A percentile compares a stretch with the other conserved stretches of the same genome.
Conservation (phyloP, 2,888 invertebrate genomes). For the Drosophila nr. medialis region DNA sequence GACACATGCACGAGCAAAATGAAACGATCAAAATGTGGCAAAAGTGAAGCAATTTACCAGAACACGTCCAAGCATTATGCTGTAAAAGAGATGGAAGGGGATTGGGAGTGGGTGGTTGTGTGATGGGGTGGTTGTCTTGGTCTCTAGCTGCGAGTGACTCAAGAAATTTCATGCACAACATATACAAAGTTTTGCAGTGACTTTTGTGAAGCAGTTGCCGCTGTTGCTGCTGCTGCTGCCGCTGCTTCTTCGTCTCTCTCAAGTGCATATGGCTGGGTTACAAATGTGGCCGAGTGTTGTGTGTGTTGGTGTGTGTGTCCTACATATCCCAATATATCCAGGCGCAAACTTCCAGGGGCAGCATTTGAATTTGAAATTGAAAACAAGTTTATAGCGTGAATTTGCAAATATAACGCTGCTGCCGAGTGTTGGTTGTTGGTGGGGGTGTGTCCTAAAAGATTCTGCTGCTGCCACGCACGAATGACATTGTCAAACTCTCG, state of each 20-base stretch:
- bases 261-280: slow-evolving; percentile 52
- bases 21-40: slow-evolving; percentile 64
- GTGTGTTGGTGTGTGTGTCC: slow-evolving; percentile 9
- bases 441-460: slow-evolving; percentile 10
- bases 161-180: slow-evolving; percentile 46
- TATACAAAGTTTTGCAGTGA: slow-evolving; percentile 41
- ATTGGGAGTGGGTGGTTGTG: too few relatives aligned
- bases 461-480: slow-evolving; percentile 54
- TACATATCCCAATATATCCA: slow-evolving; percentile 10
- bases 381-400: slow-evolving; percentile 76
- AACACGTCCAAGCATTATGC: slow-evolving; percentile 53
- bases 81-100: neutral
- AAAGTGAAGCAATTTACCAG: slow-evolving; percentile 62
- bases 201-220: slow-evolving; percentile 52
- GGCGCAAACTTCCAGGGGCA: slow-evolving; percentile 57
- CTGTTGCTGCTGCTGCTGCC: neutral
- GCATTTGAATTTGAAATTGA: slow-evolving; percentile 76
- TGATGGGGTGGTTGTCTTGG: neutral
- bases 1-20: slow-evolving; percentile 57
- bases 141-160: slow-evolving; percentile 22
- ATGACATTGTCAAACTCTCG: slow-evolving; percentile 63
- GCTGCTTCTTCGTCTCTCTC: slow-evolving; percentile 9
- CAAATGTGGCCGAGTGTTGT: slow-evolving; percentile 40
- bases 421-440: neutral
- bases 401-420: slow-evolving; percentile 63